Conservation (phyloP, 2,113 vertebrate species). For the Leptodactylus fuscus region DNA sequence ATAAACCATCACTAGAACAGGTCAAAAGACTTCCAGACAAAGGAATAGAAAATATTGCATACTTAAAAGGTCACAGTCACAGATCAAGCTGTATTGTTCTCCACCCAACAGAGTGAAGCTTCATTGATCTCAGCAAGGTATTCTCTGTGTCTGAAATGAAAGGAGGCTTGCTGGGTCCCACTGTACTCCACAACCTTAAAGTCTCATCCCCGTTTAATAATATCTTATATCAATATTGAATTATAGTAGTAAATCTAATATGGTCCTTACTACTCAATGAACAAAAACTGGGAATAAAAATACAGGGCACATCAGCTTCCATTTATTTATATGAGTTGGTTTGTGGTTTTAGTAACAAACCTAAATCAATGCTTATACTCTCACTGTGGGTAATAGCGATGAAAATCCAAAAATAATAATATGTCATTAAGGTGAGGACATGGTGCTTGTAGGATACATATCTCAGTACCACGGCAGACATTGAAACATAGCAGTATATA, state of each 20-base stretch:
- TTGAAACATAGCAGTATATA: too few species aligned
- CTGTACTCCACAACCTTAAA: background rate
- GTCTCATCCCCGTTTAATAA: background rate
- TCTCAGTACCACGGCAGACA: too few species aligned
- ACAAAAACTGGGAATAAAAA: background rate
- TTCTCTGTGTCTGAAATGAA: constrained; percentile 17
- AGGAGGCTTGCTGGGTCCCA: background rate
- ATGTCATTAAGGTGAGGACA: too few species aligned
- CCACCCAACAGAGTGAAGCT: constrained; percentile 39
- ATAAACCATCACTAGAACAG: constrained; percentile 35
- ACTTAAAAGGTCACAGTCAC: constrained; percentile 50
- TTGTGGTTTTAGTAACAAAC: too few species aligned
- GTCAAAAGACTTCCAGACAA: constrained; percentile 50
- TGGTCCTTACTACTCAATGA: background rate
- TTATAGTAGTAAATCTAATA: background rate
- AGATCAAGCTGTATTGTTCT: constrained; percentile 35
- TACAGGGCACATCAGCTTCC: too few species aligned
- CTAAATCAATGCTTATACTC: too few species aligned
- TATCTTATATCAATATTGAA: background rate
- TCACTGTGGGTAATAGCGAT: too few species aligned
- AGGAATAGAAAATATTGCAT: constrained; percentile 54
- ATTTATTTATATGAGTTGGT: too few species aligned
- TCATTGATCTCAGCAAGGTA: constrained; percentile 49
- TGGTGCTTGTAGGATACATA: too few species aligned
- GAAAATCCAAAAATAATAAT: too few species aligned